Evolutionary conservation across 2,888 invertebrate species (phyloP).

Genomic region (Xestia c-nigrum): DNA sequence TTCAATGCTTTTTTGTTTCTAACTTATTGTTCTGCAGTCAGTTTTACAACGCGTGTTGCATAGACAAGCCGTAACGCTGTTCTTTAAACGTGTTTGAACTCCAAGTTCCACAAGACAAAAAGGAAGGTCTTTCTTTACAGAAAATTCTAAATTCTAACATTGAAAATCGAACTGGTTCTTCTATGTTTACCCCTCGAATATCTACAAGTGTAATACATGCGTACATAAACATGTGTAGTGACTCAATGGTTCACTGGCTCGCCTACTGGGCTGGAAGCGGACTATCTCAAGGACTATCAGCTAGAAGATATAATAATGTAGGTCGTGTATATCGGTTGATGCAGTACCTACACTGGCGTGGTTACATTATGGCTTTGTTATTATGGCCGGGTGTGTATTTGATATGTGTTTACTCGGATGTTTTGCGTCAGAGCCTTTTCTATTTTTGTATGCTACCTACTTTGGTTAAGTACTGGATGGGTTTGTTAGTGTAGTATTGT

Average conservation of each 20-base stretch:
- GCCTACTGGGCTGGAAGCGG: conserved; percentile 56
- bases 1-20: not conserved
- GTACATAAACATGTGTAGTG: conserved; percentile 42
- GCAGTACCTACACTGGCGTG: conserved; percentile 15
- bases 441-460: not conserved
- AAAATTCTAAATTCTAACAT: not conserved
- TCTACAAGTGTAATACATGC: conserved; percentile 27
- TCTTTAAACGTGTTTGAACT: not conserved
- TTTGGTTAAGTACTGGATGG: not conserved
- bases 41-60: not conserved
- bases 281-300: conserved; percentile 63
- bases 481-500: too few species aligned
- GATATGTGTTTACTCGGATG: not conserved
- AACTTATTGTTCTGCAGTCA: not conserved
- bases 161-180: not conserved
- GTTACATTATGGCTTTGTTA: not conserved
- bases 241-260: conserved; percentile 62
- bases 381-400: not conserved
- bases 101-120: not conserved
- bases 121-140: not conserved
- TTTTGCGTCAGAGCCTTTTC: conserved; percentile 6
- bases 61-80: not conserved
- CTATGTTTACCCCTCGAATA: not conserved
- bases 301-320: conserved; percentile 28
- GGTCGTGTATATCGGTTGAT: not conserved